phyloP scores from a whole-genome alignment of 2,888 invertebrate genomes.

The Xanthia togata region DNA sequence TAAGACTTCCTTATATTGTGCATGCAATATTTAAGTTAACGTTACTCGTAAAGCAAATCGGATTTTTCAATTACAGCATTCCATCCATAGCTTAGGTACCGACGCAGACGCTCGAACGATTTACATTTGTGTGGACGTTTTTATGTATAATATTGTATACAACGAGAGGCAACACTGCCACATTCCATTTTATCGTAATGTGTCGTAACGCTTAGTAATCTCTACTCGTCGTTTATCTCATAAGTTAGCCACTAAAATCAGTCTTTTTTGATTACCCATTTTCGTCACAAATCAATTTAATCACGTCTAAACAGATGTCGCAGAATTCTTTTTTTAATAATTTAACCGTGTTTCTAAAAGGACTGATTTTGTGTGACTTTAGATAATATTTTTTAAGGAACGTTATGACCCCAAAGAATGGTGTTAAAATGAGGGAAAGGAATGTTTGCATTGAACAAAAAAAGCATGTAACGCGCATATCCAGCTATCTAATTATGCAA shows the following conservation, averaged over 20 bases:
- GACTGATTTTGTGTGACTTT: slow-evolving; percentile 32
- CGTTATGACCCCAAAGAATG: slow-evolving; percentile 44
- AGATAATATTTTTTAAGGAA: slow-evolving; percentile 56
- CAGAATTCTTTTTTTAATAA: not conserved
- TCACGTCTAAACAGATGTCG: not conserved
- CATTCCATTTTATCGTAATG: slow-evolving; percentile 71
- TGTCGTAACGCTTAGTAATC: slow-evolving; percentile 50
- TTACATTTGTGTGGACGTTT: slow-evolving; percentile 57
- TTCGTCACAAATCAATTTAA: slow-evolving; percentile 18
- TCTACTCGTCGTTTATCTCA: slow-evolving; percentile 29
- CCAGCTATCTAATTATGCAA: too few relatives aligned
- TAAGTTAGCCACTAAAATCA: slow-evolving; percentile 35
- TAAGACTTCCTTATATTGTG: slow-evolving; percentile 74
- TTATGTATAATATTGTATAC: slow-evolving; percentile 65
- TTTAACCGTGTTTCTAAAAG: not conserved
- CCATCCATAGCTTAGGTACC: slow-evolving; percentile 76
- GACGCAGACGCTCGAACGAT: slow-evolving; percentile 58
- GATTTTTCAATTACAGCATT: slow-evolving; percentile 74
- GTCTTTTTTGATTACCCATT: slow-evolving; percentile 8
- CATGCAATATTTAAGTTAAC: slow-evolving; percentile 73
- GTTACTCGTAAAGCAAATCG: slow-evolving; percentile 66
- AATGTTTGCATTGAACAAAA: slow-evolving; percentile 19
- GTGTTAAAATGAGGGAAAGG: slow-evolving; percentile 32
- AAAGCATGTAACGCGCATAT: slow-evolving; percentile 8
- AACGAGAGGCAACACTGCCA: slow-evolving; percentile 75